Evolutionary conservation across 2,888 invertebrate genomes (phyloP).

Genomic region (Amaurobius ferox): DNA sequence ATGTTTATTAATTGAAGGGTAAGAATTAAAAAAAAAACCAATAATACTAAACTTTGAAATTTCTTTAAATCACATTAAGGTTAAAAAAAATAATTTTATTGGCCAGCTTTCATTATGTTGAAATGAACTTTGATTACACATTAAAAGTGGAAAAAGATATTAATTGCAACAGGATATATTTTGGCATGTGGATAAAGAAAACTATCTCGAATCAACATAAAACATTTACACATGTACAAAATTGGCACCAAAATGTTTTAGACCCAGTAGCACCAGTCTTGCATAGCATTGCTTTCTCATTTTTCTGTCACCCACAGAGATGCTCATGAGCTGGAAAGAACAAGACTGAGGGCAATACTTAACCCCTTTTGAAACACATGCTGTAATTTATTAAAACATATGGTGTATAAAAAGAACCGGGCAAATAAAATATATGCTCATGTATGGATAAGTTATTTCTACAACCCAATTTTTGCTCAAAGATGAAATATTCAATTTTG

Average conservation of each 20-base stretch:
- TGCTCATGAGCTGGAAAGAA: conserved; percentile 28
- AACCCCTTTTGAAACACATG: conserved; percentile 19
- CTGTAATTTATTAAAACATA: neutral
- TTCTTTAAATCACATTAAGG: too few relatives aligned
- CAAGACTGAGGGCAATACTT: conserved; percentile 33
- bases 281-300: conserved; percentile 49
- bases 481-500: too few relatives aligned
- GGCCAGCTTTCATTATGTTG: too few relatives aligned
- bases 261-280: conserved; percentile 71
- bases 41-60: too few relatives aligned
- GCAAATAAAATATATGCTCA: too few relatives aligned
- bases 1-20: too few relatives aligned
- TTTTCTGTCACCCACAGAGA: conserved; percentile 35
- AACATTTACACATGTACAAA: conserved; percentile 71
- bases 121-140: too few relatives aligned
- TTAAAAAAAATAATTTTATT: too few relatives aligned
- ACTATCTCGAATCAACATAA: conserved; percentile 39
- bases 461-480: too few relatives aligned
- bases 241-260: conserved; percentile 68
- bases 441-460: too few relatives aligned
- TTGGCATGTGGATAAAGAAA: conserved; percentile 58
- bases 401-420: neutral
- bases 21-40: too few relatives aligned
- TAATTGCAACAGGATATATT: neutral
- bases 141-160: too few relatives aligned